These are phyloP conservation scores for Troilus luridus DNA, from an alignment of 2,888 invertebrate species.

Conservation along the genomic window DNA sequence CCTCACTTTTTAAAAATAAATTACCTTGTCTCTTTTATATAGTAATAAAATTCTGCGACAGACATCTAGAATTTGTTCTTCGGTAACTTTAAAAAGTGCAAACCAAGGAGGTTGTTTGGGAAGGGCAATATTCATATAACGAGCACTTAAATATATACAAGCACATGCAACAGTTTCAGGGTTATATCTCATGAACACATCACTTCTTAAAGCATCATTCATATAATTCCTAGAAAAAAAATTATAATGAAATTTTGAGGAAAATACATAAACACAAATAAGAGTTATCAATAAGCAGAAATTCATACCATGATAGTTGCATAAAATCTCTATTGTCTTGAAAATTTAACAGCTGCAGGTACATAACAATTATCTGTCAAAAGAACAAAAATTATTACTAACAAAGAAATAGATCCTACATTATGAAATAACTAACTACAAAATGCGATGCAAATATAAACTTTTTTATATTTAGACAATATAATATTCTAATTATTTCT, in stretches of 20 bases:
- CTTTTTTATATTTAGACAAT: no score
- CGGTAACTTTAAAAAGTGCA: constrained; percentile 86
- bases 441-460: no score
- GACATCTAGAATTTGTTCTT: constrained; percentile 87
- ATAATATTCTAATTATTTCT: no score
- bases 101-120: constrained; percentile 94
- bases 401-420: not conserved
- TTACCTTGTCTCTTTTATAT: constrained; percentile 86
- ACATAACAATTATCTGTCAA: constrained; percentile 87
- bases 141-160: constrained; percentile 96
- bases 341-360: constrained; percentile 91
- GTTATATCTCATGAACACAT: constrained; percentile 95
- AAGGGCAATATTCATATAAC: constrained; percentile 87
- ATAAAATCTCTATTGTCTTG: constrained; percentile 90
- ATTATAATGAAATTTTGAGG: not conserved
- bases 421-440: no score
- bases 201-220: constrained; percentile 98
- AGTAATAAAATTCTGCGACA: constrained; percentile 85
- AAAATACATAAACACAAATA: not conserved
- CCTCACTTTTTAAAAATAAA: constrained; percentile 64
- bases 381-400: constrained; percentile 63
- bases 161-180: constrained; percentile 99
- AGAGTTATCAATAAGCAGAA: not conserved
- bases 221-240: constrained; percentile 86
- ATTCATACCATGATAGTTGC: constrained; percentile 90